Base-by-base conservation (phyloP, 2,113 vertebrate genomes). In the Tyrannus savana region DNA sequence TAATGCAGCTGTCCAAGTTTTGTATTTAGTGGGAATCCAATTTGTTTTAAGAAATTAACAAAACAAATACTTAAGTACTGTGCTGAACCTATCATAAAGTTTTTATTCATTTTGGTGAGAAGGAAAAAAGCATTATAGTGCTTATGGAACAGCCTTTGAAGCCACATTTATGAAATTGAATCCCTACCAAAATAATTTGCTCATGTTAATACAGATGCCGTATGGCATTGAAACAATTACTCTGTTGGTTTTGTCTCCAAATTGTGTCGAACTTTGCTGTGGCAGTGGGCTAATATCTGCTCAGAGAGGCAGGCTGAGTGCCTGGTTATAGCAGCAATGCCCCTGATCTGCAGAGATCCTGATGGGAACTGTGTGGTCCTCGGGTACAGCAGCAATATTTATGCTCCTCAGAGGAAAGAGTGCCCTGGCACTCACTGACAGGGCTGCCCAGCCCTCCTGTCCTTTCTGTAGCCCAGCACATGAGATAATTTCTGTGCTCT, bases 11-110 rank as follows among this genome's bases (percentile, higher is more conserved):
- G 97, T 97, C 98, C 98, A 96, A 97, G 95, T 96, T 96, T 97
- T 96, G 97, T 97, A 97, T 97, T 98, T 97, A 98, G 96, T 97
- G 94, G 96, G 96, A 97, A 97, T 97, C 96, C 97, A 95, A 97
- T 98, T 97, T 97, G 97, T 97, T 97, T 97, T 98, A 98, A 98
- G 97, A 98, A 98, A 98, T 98, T 98, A 98, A 97, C 97, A 98
- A 98, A 98, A 98, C 97, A 96, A 97, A 95, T 97, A 96, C 97
- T 97, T 96, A 97, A 98, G 95, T 87, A 97, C 96, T 87, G 22
- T 86, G 71, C 66, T 94, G 97, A 96, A 97, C 95, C 96, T 96
- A 82, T 95, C 35, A 3, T 98, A 97, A 98, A 97, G 95, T 96
- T 98, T 98, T 98, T 96, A 97, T 97, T 98, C 96, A 85, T 98